phyloP scores from a whole-genome alignment of 2,888 invertebrate genomes.

The Lycia hirtaria region DNA sequence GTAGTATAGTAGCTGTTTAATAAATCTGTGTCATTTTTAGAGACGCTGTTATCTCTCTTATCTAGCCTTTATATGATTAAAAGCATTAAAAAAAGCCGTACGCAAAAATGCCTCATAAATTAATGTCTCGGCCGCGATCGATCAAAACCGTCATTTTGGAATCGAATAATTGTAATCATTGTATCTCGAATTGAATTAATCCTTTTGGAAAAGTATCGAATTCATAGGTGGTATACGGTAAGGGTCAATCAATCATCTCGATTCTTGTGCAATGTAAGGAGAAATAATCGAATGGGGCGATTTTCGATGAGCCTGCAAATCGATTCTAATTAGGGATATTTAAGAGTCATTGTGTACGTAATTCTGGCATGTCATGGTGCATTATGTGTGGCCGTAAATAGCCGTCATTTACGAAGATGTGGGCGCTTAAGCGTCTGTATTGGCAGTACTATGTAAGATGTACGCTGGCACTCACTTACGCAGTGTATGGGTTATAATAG shows the following conservation, averaged over 20 bases:
- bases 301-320: slow-evolving; percentile 65
- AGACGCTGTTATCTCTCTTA: slow-evolving; percentile 46
- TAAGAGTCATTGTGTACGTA: slow-evolving; percentile 73
- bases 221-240: slow-evolving; percentile 48
- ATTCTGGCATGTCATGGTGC: slow-evolving; percentile 64
- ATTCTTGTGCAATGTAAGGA: slow-evolving; percentile 70
- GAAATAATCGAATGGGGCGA: slow-evolving; percentile 60
- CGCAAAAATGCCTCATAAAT: slow-evolving; percentile 52
- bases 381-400: slow-evolving; percentile 42
- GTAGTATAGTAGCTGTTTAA: slow-evolving; percentile 30
- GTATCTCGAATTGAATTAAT: slow-evolving; percentile 66
- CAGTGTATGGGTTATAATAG: too few relatives aligned
- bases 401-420: slow-evolving; percentile 39
- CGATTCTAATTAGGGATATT: slow-evolving; percentile 80
- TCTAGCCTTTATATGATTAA: slow-evolving; percentile 43
- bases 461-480: too few relatives aligned
- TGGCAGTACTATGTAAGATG: neutral
- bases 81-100: slow-evolving; percentile 40
- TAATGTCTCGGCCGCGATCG: slow-evolving; percentile 46
- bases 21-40: slow-evolving; percentile 51
- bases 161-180: slow-evolving; percentile 46
- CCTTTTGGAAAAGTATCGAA: slow-evolving; percentile 67
- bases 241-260: slow-evolving; percentile 66
- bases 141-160: slow-evolving; percentile 55
- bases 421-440: slow-evolving; percentile 26